These are phyloP conservation scores for Rhinolophus sinicus DNA, from an alignment of 2,113 vertebrate genomes.

Conservation along the genomic window DNA sequence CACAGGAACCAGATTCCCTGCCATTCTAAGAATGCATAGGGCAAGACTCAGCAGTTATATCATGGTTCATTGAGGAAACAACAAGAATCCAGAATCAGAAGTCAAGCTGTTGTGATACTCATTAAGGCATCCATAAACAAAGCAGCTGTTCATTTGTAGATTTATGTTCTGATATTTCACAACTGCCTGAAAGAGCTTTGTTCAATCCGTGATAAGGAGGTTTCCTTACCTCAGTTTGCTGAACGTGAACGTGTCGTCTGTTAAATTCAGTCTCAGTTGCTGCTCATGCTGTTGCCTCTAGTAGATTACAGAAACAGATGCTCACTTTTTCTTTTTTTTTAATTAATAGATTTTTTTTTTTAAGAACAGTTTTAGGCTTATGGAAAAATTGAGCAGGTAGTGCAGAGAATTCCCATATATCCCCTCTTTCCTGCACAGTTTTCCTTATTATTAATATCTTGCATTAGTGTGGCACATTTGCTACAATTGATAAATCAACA, in stretches of 20 bases:
- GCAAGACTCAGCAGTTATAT: background rate
- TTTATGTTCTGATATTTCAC: background rate
- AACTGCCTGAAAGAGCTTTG: background rate
- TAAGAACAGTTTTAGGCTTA: background rate
- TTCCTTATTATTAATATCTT: background rate
- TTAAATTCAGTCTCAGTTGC: slow-evolving; percentile 73
- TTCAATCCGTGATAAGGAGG: slow-evolving; percentile 18
- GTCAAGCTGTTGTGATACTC: background rate
- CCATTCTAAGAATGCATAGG: background rate
- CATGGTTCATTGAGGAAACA: slow-evolving; percentile 42
- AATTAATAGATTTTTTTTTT: background rate
- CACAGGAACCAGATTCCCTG: background rate
- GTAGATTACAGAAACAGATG: background rate
- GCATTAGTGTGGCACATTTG: background rate
- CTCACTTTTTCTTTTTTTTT: background rate
- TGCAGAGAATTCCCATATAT: background rate
- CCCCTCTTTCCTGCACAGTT: background rate
- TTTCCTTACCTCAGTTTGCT: slow-evolving; percentile 58
- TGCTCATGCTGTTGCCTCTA: slow-evolving; percentile 10
- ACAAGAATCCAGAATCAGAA: background rate
- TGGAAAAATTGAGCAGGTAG: background rate
- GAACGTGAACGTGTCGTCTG: slow-evolving; percentile 27
- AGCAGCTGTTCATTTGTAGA: slow-evolving; percentile 29
- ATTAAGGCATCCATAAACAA: background rate
- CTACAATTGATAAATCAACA: background rate